Conservation (phyloP, 2,888 invertebrate genomes). For the Scrobipalpa atriplicella region DNA sequence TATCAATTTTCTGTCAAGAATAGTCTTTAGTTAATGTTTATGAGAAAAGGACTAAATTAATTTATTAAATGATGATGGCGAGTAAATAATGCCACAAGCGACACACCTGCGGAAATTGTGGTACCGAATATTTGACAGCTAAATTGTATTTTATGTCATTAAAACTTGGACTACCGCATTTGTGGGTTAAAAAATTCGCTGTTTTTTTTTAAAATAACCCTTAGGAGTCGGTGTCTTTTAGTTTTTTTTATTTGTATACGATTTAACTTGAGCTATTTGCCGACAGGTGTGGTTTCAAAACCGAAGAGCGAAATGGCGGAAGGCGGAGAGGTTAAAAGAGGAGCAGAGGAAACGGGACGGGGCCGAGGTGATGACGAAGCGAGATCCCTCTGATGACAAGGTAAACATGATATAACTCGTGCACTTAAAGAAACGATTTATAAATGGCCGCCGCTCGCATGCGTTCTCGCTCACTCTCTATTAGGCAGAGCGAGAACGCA, state of each 20-base stretch:
- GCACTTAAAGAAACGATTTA: too few relatives aligned
- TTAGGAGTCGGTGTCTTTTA: too few relatives aligned
- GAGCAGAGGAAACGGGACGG: slow-evolving; percentile 94
- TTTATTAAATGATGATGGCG: too few relatives aligned
- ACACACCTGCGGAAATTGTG: too few relatives aligned
- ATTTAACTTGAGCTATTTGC: not conserved
- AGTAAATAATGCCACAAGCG: too few relatives aligned
- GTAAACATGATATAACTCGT: slow-evolving; percentile 56
- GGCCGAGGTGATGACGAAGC: slow-evolving; percentile 84
- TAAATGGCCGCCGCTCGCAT: too few relatives aligned
- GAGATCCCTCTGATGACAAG: slow-evolving; percentile 84
- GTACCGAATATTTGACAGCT: too few relatives aligned
- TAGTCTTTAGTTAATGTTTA: not conserved
- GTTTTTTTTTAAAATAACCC: not conserved
- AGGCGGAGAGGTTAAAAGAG: slow-evolving; percentile 95
- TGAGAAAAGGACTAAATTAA: not conserved
- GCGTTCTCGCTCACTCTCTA: too few relatives aligned
- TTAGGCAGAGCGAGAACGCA: too few relatives aligned
- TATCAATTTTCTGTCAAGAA: not conserved
- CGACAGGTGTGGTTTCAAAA: slow-evolving; percentile 96
- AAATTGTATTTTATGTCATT: too few relatives aligned
- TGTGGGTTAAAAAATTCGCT: too few relatives aligned
- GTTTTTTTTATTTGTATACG: not conserved
- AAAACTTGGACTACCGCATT: too few relatives aligned
- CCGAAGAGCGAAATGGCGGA: slow-evolving; percentile 95